Conservation (phyloP, 2,888 invertebrate species). For the Leptinotarsa peninsularis region DNA sequence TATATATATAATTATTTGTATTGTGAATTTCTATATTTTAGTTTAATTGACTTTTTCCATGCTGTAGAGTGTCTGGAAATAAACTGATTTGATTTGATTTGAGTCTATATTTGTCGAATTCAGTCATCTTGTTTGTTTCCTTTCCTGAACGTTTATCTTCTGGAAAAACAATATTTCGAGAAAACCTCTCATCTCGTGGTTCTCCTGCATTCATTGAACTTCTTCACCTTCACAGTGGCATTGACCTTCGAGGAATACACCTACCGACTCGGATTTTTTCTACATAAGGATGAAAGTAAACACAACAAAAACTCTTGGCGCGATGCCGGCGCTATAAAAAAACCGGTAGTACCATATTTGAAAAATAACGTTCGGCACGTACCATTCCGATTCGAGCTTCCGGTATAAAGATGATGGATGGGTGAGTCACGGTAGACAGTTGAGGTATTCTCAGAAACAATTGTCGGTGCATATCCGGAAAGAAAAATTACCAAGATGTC, state of each 20-base stretch:
- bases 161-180: too few species aligned
- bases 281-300: constrained; percentile 40
- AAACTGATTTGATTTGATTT: too few species aligned
- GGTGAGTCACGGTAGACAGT: constrained; percentile 44
- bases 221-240: constrained; percentile 15
- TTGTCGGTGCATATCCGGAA: constrained; percentile 21
- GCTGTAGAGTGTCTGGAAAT: too few species aligned
- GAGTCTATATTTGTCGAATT: too few species aligned
- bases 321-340: constrained; percentile 44
- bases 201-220: too few species aligned
- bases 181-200: too few species aligned
- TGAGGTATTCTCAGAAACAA: constrained; percentile 1
- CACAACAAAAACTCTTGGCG: constrained; percentile 38
- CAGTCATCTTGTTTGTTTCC: too few species aligned
- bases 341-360: constrained; percentile 48
- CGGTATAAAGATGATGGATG: constrained; percentile 49
- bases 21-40: too few species aligned
- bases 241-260: constrained; percentile 31
- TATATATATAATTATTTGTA: too few species aligned
- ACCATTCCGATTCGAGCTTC: constrained; percentile 53
- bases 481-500: constrained; percentile 16
- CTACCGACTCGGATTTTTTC: constrained; percentile 28
- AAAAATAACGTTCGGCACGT: constrained; percentile 51
- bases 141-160: too few species aligned
- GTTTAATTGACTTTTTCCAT: too few species aligned